Evolutionary conservation across 2,888 invertebrate species (phyloP), one percentile per base, ranked within the genome.

Genomic region (Emmelina monodactyla): DNA sequence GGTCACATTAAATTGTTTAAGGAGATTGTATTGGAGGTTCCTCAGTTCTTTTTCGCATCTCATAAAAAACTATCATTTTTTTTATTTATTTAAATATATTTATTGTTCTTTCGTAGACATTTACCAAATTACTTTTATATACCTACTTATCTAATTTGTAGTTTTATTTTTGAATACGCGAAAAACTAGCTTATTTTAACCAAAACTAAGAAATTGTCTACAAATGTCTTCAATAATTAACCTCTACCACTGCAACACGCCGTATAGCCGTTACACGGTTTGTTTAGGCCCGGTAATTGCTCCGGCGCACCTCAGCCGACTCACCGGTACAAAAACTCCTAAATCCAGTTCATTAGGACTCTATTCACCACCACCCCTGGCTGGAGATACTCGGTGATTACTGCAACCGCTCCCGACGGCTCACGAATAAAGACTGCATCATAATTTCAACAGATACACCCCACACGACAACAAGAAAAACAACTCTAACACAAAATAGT

Each of bases 311-410:
- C 78, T 75, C 69, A 40, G 56, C 73, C 72, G 75, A 76, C 64
- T 70, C 63, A 62, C 61, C 63, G 61, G 67, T 67, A 79, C 78
- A 78, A 79, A 79, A 79, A 76, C 76, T 75, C 76, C 79, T 76
- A 79, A 79, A 79, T 79, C 78, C 79, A 79, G 79, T 79, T 79
- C 79, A 79, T 79, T 79, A 78, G 78, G 75, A 67, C 73, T 69
- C 79, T 67, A 79, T 79, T 79, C 79, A 79, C 64, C 63, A n/a
- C 68, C 72, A 68, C 79, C 78, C 79, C 75, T 75, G 76, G 75
- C 68, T 76, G 75, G 73, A 78, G 79, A 79, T 75, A 76, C 78
- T 73, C 76, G 78, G 78, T 79, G 79, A 79, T 79, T 79, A 79
- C 78, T 78, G 76, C 78, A 76, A 78, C 78, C 78, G 78, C 76